Conservation (phyloP, 1,140 invertebrate species). For the Lamellibrachia luymesi region DNA sequence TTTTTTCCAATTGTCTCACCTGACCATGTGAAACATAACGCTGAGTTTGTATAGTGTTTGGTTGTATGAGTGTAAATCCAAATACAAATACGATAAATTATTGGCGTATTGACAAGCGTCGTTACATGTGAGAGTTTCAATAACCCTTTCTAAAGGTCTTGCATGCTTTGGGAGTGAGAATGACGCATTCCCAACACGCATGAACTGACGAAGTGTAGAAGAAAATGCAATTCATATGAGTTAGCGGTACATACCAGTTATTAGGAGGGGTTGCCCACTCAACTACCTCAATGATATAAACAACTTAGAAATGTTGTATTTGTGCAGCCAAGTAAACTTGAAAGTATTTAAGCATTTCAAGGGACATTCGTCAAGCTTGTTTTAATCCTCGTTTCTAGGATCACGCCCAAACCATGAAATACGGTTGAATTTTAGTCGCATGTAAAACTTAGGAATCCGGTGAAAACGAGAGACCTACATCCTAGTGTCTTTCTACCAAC, state of each 20-base stretch:
- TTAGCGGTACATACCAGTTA: no score
- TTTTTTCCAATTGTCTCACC: no score
- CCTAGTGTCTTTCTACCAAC: background rate
- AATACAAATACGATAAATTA: background rate
- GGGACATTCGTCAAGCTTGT: background rate
- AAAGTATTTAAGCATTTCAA: background rate
- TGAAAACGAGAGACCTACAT: background rate
- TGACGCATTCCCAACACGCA: background rate
- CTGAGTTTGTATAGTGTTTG: background rate
- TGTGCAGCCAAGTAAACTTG: background rate
- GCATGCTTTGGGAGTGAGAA: background rate
- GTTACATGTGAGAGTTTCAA: background rate
- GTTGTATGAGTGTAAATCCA: background rate
- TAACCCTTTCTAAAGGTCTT: background rate
- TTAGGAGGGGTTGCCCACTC: background rate
- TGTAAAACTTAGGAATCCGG: background rate
- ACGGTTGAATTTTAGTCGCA: background rate
- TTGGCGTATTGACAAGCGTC: background rate
- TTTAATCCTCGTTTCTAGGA: background rate
- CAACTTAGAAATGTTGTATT: background rate
- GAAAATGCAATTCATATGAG: background rate
- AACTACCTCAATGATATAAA: background rate
- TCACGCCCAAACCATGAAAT: background rate
- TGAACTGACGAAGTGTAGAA: background rate
- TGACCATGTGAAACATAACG: no score